Base-by-base conservation (phyloP, 1,140 invertebrate genomes). In the Drosophila orena region DNA sequence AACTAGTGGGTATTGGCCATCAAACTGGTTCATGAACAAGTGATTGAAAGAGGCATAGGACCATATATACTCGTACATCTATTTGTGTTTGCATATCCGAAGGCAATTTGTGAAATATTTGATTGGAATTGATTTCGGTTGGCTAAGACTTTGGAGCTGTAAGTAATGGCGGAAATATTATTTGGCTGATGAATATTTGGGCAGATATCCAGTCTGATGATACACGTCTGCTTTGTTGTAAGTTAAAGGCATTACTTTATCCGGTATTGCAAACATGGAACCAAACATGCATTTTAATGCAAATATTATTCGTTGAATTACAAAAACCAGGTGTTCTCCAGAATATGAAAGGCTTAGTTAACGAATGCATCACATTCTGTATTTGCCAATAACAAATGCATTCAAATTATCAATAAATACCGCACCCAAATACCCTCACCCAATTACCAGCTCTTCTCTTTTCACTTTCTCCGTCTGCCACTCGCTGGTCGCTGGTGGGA, bases 1-100 rank as follows among this genome's bases (percentile, higher is more conserved):
- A 40, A 4, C 64, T 34, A 68, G 64, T 65, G 60, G 64, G 52
- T 65, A 74, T 74, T 58, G 73, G 52, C 64, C 40, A 55, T 43
- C 20, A 30, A 64, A n/a, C 46, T 50, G 17, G 38, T 58, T 49
- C 35, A 20, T 20, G 27, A 56, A 66, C 24, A 35, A 42, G 8
- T 15, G 20, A 24, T 42, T 50, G 17, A 8, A 47, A 17, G 7
- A 15, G 15, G 11, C 12, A 34, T 30, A 22, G 2, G 4, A 20
- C 49, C 30, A 30, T 30, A 30, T 30, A 30, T 30, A n/a, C n/a
- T n/a, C n/a, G n/a, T n/a, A 30, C 30, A 30, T 30, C 8, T 10
- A 30, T 30, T 30, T 30, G 2, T 30, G 7, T 30, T 30, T 30
- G 30, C 30, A 30, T 30, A 30, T 30, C 30, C 7, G 30, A 8